Base-by-base conservation (phyloP, 2,797 vertebrate genomes). In the Amblyopsis hoosieri region DNA sequence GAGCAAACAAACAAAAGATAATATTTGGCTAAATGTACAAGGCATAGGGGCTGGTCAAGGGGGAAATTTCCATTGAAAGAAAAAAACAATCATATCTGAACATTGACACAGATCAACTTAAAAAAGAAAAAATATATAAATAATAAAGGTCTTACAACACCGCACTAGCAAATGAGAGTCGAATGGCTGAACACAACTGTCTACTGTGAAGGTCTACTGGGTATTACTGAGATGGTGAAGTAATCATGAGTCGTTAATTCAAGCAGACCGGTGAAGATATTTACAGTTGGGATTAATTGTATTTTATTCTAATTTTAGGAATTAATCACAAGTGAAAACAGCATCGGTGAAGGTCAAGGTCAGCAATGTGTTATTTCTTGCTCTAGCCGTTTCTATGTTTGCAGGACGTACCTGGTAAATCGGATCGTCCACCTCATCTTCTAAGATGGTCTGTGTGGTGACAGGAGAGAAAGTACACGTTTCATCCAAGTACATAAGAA, bases 351-450 rank as follows among this genome's bases (percentile, higher is more conserved):
- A 76, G 69, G 48, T 75, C 58, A 65, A 55, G 68, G 19, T 71
- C 59, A 53, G 70, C 71, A 57, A 67, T 52, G 65, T 65, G 62
- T 61, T 12, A 45, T n/a, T 59, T 31, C 66, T 70, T 45, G 59
- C 60, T 55, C 11, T 54, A 50, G 51, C 23, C 13, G 15, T 45
- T 57, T 33, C 19, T n/a, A 2, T 3, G 53, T 54, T 63, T 67
- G 79, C 4, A 10, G 31, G 62, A 78, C 92, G 93, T 96, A 99
- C 97, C 97, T 99, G 97, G 92, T 99, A 99, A 33, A 99, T 96
- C 31, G 97, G 97, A 84, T 99, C 97, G 84, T 99, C 97, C 81
- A 96, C 95, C 92, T 99, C 97, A 67, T 99, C 97, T 91, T 99
- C 97, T 90, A 99, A 92, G 92, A 99, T 99, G 81, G 96, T 99